Conservation (phyloP, 2,113 vertebrate genomes). For the Strix uralensis region DNA sequence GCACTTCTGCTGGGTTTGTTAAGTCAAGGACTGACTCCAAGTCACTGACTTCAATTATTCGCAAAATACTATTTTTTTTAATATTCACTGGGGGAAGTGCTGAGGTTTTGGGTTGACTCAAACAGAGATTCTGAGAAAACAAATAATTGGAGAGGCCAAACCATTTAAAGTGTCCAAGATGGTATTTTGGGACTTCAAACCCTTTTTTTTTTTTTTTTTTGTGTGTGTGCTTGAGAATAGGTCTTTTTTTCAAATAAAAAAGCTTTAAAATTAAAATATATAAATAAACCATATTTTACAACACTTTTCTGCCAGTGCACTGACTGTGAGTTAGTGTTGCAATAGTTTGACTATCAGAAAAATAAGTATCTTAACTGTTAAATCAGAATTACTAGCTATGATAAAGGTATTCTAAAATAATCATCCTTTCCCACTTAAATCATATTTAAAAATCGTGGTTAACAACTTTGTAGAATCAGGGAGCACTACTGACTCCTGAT, state of each 20-base stretch:
- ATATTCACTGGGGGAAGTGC: rapidly evolving
- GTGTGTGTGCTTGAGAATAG: background rate
- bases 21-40: background rate
- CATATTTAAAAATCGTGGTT: background rate
- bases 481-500: background rate
- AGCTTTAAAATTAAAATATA: background rate
- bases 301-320: background rate
- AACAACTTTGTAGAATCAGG: background rate
- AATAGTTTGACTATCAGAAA: background rate
- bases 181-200: background rate
- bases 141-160: background rate
- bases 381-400: background rate
- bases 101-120: background rate
- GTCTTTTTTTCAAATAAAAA: background rate
- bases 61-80: background rate
- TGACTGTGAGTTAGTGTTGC: background rate
- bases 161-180: background rate
- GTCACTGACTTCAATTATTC: background rate
- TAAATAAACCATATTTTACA: background rate
- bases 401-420: background rate
- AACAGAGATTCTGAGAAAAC: background rate
- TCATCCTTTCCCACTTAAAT: background rate
- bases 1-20: background rate
- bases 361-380: background rate
- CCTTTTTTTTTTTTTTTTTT: background rate